A percentile compares a stretch with the other conserved stretches of the same genome.
phyloP scores from a whole-genome alignment of 2,888 invertebrate species.

The Apodemia mormo region DNA sequence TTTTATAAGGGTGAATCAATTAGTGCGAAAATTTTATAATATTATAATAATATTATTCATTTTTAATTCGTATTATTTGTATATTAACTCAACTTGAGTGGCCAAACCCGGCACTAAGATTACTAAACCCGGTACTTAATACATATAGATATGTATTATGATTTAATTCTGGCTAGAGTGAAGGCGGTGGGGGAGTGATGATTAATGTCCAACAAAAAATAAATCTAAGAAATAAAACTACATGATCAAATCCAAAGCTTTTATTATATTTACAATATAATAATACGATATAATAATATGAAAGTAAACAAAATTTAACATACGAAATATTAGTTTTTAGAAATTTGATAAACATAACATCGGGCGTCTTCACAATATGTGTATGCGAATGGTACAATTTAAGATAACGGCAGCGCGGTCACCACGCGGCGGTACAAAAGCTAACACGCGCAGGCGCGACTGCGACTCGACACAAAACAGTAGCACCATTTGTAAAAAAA shows the following conservation, averaged over 20 bases:
- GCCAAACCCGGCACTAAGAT: no score
- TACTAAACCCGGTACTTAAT: no score
- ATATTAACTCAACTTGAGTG: no score
- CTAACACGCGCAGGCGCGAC: slow-evolving; percentile 49
- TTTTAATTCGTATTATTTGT: no score
- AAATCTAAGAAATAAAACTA: slow-evolving; percentile 25
- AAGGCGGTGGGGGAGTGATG: no score
- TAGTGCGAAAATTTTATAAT: no score
- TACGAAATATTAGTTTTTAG: slow-evolving; percentile 72
- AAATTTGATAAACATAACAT: slow-evolving; percentile 56
- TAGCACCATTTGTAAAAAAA: slow-evolving; percentile 81
- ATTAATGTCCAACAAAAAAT: no score
- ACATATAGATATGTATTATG: no score
- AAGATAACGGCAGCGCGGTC: slow-evolving; percentile 22
- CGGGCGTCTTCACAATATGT: slow-evolving; percentile 43
- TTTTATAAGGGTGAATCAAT: no score
- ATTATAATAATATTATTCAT: no score
- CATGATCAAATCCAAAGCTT: slow-evolving; percentile 75
- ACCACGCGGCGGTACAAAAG: slow-evolving; percentile 56
- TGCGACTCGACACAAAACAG: slow-evolving; percentile 70
- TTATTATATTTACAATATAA: slow-evolving; percentile 80
- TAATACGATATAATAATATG: slow-evolving; percentile 72
- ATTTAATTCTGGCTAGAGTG: no score
- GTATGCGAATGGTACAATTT: slow-evolving; percentile 31
- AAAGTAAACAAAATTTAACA: slow-evolving; percentile 80